A percentile compares a stretch with the other conserved stretches of the same genome.
These are phyloP conservation scores for Scaptodrosophila latifasciaeformis DNA, from an alignment of 2,888 invertebrate genomes.

Conservation along the genomic window DNA sequence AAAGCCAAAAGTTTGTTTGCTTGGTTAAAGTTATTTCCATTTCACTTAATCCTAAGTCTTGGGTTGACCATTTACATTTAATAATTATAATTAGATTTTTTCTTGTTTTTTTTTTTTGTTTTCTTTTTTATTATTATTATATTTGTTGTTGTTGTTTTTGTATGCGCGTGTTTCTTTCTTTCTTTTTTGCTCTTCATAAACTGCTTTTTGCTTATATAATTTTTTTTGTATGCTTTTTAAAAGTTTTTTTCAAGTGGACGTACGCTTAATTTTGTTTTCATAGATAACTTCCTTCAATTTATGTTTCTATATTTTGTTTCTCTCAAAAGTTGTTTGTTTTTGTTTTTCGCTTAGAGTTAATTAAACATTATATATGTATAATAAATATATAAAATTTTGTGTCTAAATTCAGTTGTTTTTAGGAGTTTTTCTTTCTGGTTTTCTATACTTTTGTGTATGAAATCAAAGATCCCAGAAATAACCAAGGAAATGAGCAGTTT, in stretches of 20 bases:
- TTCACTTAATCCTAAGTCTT: constrained; percentile 49
- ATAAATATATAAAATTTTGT: constrained; percentile 68
- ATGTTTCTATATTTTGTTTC: constrained; percentile 21
- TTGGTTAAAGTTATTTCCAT: constrained; percentile 38
- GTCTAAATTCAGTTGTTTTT: constrained; percentile 73
- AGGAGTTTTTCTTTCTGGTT: constrained; percentile 57
- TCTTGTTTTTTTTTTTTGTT: constrained; percentile 27
- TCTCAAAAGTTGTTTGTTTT: constrained; percentile 45
- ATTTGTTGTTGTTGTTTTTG: constrained; percentile 3
- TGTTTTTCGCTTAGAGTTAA: constrained; percentile 54
- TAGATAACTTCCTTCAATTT: constrained; percentile 14
- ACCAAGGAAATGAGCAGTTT: background rate
- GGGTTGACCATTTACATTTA: constrained; percentile 53
- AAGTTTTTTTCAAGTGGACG: constrained; percentile 55
- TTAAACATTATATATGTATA: constrained; percentile 54
- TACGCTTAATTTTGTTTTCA: constrained; percentile 28
- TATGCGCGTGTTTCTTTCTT: too few relatives aligned
- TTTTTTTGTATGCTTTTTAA: constrained; percentile 37
- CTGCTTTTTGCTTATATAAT: constrained; percentile 25
- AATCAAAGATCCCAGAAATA: constrained; percentile 22
- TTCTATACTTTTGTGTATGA: constrained; percentile 27
- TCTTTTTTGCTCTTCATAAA: constrained; percentile 24
- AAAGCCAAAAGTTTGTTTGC: constrained; percentile 63
- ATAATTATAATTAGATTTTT: constrained; percentile 50
- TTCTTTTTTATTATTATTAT: constrained; percentile 11